A percentile compares a stretch with the other conserved stretches of the same genome.
These are phyloP conservation scores for Spodoptera picta DNA, from an alignment of 2,888 invertebrate species.

Conservation along the genomic window DNA sequence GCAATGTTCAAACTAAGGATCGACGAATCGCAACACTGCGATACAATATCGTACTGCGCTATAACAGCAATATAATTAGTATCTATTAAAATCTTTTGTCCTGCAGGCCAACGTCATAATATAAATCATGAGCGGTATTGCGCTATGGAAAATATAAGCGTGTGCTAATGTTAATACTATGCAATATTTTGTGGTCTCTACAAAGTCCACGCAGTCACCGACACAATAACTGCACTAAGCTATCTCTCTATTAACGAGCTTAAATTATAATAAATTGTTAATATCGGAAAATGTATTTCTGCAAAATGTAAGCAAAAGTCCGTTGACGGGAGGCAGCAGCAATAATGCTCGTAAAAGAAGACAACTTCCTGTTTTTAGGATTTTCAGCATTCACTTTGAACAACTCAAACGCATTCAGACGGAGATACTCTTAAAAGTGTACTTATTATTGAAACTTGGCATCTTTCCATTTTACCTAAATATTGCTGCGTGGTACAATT, in stretches of 20 bases:
- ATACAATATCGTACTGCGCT: slow-evolving; percentile 14
- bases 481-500: slow-evolving; percentile 67
- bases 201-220: slow-evolving; percentile 34
- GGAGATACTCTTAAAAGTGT: slow-evolving; percentile 59
- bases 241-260: slow-evolving; percentile 15
- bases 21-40: slow-evolving; percentile 5
- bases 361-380: slow-evolving; percentile 57
- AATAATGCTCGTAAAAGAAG: slow-evolving; percentile 57
- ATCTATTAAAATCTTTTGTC: slow-evolving; percentile 40
- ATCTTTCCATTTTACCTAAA: slow-evolving; percentile 74
- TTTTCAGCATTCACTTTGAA: slow-evolving; percentile 59
- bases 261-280: slow-evolving; percentile 46
- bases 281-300: slow-evolving; percentile 37
- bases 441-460: slow-evolving; percentile 75
- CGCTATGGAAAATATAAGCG: slow-evolving; percentile 37
- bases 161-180: slow-evolving; percentile 29
- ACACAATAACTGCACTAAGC: slow-evolving; percentile 40
- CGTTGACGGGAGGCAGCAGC: slow-evolving; percentile 41
- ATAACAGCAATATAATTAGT: slow-evolving; percentile 29
- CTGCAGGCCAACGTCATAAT: slow-evolving; percentile 18
- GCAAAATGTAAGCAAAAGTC: slow-evolving; percentile 28
- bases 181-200: slow-evolving; percentile 28
- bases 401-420: slow-evolving; percentile 56
- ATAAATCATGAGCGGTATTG: slow-evolving; percentile 42
- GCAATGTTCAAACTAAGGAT: slow-evolving; percentile 41